Percentiles rank a stretch among this genome's conserved stretches.
Conservation (phyloP, 2,113 vertebrate genomes). For the Grammomys surdaster region DNA sequence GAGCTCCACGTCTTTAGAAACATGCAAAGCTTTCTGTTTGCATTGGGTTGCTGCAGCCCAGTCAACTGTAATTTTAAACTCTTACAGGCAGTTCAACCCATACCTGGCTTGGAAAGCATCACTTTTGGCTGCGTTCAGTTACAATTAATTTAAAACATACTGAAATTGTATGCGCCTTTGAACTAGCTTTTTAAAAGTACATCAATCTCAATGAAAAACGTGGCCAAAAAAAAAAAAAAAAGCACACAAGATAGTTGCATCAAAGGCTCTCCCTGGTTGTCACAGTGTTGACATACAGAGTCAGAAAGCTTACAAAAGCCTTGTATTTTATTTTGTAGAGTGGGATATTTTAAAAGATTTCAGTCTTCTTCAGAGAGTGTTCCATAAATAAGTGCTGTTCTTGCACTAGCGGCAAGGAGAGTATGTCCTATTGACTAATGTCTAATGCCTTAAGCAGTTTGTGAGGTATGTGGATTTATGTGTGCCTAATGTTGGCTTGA, state of each 20-base stretch:
- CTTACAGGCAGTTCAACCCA: slow-evolving; percentile 2
- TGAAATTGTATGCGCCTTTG: slow-evolving; percentile 33
- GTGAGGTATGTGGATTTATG: slow-evolving; percentile 17
- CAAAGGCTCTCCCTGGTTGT: background rate
- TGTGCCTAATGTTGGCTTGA: background rate
- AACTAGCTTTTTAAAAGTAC: background rate
- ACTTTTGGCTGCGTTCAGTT: slow-evolving; percentile 31
- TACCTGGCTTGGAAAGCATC: slow-evolving; percentile 51
- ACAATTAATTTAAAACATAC: slow-evolving; percentile 46
- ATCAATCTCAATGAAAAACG: background rate
- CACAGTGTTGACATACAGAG: background rate
- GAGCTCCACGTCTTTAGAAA: background rate
- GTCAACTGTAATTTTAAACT: background rate
- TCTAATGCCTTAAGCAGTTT: slow-evolving; percentile 27
- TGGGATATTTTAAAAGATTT: background rate
- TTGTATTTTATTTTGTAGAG: background rate
- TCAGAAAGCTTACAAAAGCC: background rate
- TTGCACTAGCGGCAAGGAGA: slow-evolving; percentile 27
- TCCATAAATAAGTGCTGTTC: background rate
- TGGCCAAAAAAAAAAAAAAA: background rate
- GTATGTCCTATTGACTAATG: slow-evolving; percentile 23
- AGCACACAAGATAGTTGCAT: background rate
- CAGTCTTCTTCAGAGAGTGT: background rate
- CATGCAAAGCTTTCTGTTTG: background rate
- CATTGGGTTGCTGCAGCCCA: background rate